phyloP scores from a whole-genome alignment of 2,113 vertebrate genomes.

The Equus przewalskii region DNA sequence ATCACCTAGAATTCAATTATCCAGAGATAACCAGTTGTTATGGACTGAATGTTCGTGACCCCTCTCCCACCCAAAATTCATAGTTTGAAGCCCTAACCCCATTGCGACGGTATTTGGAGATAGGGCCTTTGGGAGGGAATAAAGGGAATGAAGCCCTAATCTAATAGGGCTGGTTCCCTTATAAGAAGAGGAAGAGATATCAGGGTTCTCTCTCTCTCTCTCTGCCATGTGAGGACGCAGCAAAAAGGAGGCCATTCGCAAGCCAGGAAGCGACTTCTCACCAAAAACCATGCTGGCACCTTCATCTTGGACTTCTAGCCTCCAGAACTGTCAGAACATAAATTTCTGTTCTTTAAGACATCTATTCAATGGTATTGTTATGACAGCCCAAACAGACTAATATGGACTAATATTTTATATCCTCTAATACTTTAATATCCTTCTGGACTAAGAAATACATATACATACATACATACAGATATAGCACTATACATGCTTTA shows the following conservation, averaged over 20 bases:
- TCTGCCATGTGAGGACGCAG: background rate
- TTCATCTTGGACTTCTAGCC: background rate
- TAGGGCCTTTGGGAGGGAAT: background rate
- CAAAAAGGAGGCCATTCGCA: background rate
- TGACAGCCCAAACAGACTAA: background rate
- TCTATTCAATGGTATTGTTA: background rate
- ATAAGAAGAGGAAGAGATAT: background rate
- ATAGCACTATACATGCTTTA: background rate
- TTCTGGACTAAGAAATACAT: constrained; percentile 1
- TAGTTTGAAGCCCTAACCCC: background rate
- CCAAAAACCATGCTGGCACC: background rate
- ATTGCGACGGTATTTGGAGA: background rate
- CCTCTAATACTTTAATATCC: background rate
- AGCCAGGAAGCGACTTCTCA: background rate
- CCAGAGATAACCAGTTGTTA: background rate
- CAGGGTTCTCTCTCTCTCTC: background rate
- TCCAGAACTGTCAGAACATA: background rate
- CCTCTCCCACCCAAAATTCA: background rate
- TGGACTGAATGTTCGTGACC: background rate
- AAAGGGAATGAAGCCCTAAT: background rate
- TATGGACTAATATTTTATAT: background rate
- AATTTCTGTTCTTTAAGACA: constrained; percentile 18
- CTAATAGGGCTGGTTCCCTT: background rate
- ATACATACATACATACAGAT: background rate
- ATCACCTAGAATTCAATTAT: background rate